Evolutionary conservation across 1,140 invertebrate species (phyloP).

Genomic region (Penaeus japonicus): DNA sequence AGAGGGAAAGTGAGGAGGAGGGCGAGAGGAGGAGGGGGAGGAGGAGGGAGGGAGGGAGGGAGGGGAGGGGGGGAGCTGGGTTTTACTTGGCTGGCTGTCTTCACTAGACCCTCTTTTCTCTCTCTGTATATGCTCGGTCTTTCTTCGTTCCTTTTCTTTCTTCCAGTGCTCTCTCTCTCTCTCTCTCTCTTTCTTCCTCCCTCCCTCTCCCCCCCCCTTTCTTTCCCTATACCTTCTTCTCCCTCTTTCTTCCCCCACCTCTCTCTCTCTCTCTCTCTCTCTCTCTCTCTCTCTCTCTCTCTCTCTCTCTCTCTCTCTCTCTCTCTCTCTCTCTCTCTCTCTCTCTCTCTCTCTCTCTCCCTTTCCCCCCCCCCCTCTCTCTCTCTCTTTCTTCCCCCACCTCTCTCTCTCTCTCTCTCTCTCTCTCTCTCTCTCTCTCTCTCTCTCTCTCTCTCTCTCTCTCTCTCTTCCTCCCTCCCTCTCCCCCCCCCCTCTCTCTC

Average conservation of each 20-base stretch:
- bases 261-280: constrained; percentile 27
- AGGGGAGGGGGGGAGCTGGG: too few relatives aligned
- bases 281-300: constrained; percentile 17
- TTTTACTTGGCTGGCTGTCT: too few relatives aligned
- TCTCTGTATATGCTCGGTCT: too few relatives aligned
- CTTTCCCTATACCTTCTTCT: neutral
- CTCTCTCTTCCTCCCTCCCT: neutral
- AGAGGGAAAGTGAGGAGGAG: too few relatives aligned
- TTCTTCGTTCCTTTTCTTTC: too few relatives aligned
- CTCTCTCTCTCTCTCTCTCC: constrained; percentile 15
- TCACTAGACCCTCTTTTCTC: too few relatives aligned
- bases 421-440: constrained; percentile 21
- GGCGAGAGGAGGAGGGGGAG: too few relatives aligned
- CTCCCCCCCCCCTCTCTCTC: neutral
- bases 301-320: neutral
- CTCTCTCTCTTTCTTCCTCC: neutral
- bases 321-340: constrained; percentile 76
- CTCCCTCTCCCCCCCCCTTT: constrained; percentile 71
- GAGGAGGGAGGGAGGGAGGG: too few relatives aligned
- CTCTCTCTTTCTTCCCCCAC: constrained; percentile 10
- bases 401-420: constrained; percentile 30
- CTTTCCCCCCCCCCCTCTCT: constrained; percentile 6
- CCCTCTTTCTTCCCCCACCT: neutral
- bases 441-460: constrained; percentile 14
- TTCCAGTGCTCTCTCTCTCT: too few relatives aligned